Base-by-base conservation (phyloP, 2,113 vertebrate species). In the Sorex fumeus region DNA sequence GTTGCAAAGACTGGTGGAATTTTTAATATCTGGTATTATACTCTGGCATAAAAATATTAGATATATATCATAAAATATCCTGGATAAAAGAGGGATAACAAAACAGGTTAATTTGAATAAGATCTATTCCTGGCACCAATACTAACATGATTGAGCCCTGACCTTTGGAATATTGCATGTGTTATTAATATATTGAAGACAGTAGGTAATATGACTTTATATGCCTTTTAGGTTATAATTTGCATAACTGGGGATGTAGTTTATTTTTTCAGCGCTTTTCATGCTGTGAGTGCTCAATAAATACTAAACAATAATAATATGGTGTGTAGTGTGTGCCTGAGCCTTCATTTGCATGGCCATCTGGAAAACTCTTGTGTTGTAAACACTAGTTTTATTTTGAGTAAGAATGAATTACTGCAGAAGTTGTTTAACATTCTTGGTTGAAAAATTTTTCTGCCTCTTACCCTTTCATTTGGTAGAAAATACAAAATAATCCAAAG, bases 371-470 rank as follows among this genome's bases (percentile, higher is more conserved):
- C 83, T 69, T 94, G 87, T 91, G 88, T 86, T 96, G 50, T 92
- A 89, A 91, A 95, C 85, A 96, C 71, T 78, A 75, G 85, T 89
- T 96, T 94, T 94, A 96, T 96, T 96, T 95, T 95, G 87, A 92
- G 92, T 93, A 90, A 87, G 93, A 95, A 93, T 80, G 70, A 94
- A 96, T 94, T 91, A 60, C 76, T 93, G 67, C 62, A 95, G 88
- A 95, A 96, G 45, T 95, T 96, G 94, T 88, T 96, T 94, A 91
- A 78, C 34, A 82, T 87, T 86, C 50, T 87, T 85, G 40, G 57
- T 91, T 94, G 80, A 92, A 60, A 43, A n/a, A 69, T 93, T 93
- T 93, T 77, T 67, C 74, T 86, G 36, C 60, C 78, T 94, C 95
- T 90, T 28, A 66, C 57, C 70, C 62, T 95, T 92, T 70, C 53